Conservation (phyloP, 2,888 invertebrate species). For the Cosmia pyralina region DNA sequence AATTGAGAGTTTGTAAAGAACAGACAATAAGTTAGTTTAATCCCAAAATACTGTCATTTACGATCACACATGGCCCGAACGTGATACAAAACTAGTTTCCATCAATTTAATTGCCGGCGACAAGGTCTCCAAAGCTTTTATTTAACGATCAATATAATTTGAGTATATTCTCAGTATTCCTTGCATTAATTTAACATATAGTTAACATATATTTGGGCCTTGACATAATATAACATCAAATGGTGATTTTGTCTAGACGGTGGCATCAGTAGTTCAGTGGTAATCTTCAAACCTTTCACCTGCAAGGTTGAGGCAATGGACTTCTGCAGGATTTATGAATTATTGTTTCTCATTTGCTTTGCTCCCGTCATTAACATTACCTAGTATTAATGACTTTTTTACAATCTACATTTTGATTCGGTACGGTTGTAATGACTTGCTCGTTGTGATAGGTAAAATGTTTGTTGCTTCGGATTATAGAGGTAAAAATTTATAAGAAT, state of each 20-base stretch:
- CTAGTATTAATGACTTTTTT: constrained; percentile 6
- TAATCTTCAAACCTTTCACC: constrained; percentile 46
- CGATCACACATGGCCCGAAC: constrained; percentile 39
- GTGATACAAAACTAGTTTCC: constrained; percentile 50
- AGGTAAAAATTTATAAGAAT: background rate
- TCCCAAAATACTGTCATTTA: constrained; percentile 25
- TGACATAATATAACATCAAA: constrained; percentile 48
- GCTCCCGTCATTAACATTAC: constrained; percentile 6
- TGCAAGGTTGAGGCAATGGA: constrained; percentile 45
- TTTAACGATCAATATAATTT: constrained; percentile 57
- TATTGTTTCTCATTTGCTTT: constrained; percentile 7
- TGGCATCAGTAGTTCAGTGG: background rate
- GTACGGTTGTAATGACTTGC: background rate
- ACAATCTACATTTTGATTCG: constrained; percentile 1
- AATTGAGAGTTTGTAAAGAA: background rate
- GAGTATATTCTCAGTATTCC: constrained; percentile 51
- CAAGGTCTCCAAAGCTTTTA: constrained; percentile 58
- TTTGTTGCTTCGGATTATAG: background rate
- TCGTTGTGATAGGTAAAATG: background rate
- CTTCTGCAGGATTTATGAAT: constrained; percentile 36
- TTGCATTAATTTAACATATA: constrained; percentile 54
- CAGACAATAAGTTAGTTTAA: constrained; percentile 3
- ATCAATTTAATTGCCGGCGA: constrained; percentile 42
- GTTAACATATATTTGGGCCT: constrained; percentile 51
- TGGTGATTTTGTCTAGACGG: constrained; percentile 44